phyloP scores from a whole-genome alignment of 2,113 vertebrate genomes.

The Lamprotornis superbus region DNA sequence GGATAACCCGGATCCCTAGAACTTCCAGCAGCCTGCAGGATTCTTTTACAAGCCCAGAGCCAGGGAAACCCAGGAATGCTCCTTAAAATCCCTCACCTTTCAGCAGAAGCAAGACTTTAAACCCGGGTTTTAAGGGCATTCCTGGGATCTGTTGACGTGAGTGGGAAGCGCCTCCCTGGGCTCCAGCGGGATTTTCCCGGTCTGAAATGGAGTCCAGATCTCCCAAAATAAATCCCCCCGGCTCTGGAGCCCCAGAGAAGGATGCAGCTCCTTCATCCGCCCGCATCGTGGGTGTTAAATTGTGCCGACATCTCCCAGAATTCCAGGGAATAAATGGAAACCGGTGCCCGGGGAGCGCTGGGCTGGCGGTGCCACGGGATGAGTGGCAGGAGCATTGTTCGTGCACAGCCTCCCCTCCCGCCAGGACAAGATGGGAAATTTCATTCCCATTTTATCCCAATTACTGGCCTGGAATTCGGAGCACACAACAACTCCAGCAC shows the following conservation, averaged over 20 bases:
- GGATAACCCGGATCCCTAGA: neutral
- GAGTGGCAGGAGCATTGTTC: conserved; percentile 18
- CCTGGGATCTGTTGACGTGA: neutral
- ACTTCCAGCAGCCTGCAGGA: neutral
- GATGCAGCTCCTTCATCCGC: conserved; percentile 27
- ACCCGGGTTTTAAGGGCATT: neutral
- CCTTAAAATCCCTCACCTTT: neutral
- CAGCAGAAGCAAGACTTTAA: neutral
- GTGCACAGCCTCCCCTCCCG: neutral
- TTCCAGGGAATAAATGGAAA: conserved; percentile 37
- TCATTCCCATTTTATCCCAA: neutral
- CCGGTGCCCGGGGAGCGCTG: neutral
- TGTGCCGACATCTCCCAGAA: conserved; percentile 28
- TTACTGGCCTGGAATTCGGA: neutral
- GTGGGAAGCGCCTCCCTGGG: neutral
- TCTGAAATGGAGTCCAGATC: conserved; percentile 50
- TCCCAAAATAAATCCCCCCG: neutral
- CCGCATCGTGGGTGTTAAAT: conserved; percentile 36
- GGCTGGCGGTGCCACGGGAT: neutral
- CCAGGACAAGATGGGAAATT: neutral
- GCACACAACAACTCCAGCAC: neutral
- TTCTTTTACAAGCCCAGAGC: neutral
- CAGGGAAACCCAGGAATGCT: neutral
- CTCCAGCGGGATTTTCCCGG: neutral
- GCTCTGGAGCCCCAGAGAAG: conserved; percentile 4